Evolutionary conservation across 2,797 vertebrate genomes (phyloP), one percentile per base, ranked within the genome.

Genomic region (Eulemur coronatus): DNA sequence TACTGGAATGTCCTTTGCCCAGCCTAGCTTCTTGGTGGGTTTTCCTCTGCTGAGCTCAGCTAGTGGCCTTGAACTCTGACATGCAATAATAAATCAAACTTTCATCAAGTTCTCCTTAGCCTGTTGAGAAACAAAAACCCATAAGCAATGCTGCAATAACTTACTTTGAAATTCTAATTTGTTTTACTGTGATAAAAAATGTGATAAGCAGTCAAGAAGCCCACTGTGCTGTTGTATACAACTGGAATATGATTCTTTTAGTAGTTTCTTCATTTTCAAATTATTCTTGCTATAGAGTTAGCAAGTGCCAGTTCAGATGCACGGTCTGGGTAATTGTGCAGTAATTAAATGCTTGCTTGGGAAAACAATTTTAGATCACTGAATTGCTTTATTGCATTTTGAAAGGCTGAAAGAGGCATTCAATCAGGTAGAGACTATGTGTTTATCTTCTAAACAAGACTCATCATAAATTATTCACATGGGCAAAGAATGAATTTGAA

Each of bases 91-190:
- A 94, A 97, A 95, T 97, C 94, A 95, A 98, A 97, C 72, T 88
- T 98, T 82, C 97, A 92, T 97, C 81, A 55, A 33, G 4, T 97
- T 98, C 93, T 96, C 69, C 94, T 95, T 70, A 69, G 93, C 86
- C 84, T 97, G 97, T 97, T 97, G 94, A 97, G 95, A 98, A 98
- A 97, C 85, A 95, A 67, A 95, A 95, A 52, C 89, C 84, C 73
- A n/a, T 95, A 96, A 97, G 94, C 79, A 91, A 91, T 90, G 95
- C 72, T 96, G 80, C 86, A 97, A 72, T 85, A 96, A 96, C 69
- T 96, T 98, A 91, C 96, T 98, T 97, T 97, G 97, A 98, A 98
- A 98, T 97, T 97, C 79, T 97, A 97, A 97, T 98, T 97, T 91
- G 95, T 96, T 97, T 96, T 70, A 92, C 80, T 81, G 50, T 95